phyloP scores from a whole-genome alignment of 1,140 invertebrate species.

The Tribolium castaneum region DNA sequence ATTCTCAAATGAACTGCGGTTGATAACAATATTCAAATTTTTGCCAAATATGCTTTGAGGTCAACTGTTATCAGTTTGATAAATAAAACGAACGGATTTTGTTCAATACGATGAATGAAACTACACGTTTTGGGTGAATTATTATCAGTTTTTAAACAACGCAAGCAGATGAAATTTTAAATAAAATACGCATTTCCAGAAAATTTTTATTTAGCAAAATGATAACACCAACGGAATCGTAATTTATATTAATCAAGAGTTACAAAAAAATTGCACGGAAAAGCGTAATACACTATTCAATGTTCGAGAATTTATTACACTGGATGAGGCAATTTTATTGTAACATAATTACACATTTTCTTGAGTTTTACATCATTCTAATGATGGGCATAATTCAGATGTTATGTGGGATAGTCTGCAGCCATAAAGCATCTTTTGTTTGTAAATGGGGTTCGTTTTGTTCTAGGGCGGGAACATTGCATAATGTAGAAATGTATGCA shows the following conservation, averaged over 20 bases:
- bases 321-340: not conserved
- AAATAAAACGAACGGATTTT: not conserved
- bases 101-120: not conserved
- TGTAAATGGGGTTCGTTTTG: conserved; percentile 10
- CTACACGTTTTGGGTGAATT: not conserved
- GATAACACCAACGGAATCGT: no score
- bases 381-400: not conserved
- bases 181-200: not conserved
- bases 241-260: no score
- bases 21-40: not conserved
- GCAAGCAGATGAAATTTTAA: not conserved
- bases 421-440: conserved; percentile 12
- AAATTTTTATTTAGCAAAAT: no score
- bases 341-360: not conserved
- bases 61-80: not conserved
- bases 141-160: not conserved
- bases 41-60: not conserved
- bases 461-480: conserved; percentile 14
- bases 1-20: no score
- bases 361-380: not conserved
- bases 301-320: no score
- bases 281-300: no score
- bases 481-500: conserved; percentile 34
- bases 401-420: not conserved
- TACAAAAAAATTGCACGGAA: not conserved